phyloP scores from a whole-genome alignment of 2,888 invertebrate genomes.

The Diarsia mendica region DNA sequence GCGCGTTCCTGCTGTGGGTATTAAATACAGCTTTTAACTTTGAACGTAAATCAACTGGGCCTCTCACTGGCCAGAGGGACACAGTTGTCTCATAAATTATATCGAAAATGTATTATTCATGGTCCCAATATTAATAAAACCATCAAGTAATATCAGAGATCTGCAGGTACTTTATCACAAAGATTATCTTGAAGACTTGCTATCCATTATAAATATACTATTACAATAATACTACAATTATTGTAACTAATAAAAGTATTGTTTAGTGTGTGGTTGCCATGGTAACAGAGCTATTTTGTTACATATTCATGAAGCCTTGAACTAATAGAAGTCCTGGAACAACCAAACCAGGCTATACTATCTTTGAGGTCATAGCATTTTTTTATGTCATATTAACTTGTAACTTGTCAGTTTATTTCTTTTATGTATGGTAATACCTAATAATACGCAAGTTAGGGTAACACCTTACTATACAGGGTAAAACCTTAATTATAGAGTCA shows the following conservation, averaged over 20 bases:
- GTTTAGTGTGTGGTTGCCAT: constrained; percentile 42
- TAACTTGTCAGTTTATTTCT: background rate
- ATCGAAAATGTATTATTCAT: constrained; percentile 30
- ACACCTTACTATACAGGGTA: background rate
- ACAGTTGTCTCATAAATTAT: constrained; percentile 36
- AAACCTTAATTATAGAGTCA: background rate
- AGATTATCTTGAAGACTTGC: background rate
- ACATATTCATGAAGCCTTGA: constrained; percentile 39
- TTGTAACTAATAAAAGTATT: constrained; percentile 12
- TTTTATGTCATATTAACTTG: background rate
- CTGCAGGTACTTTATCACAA: background rate
- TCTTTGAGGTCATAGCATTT: background rate
- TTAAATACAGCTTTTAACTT: constrained; percentile 34
- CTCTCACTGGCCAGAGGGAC: constrained; percentile 22
- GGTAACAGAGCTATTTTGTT: constrained; percentile 26
- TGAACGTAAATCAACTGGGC: constrained; percentile 28
- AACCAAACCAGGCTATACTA: background rate
- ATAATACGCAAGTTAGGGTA: background rate
- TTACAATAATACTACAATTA: background rate
- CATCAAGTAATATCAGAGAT: constrained; percentile 3
- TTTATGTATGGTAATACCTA: background rate
- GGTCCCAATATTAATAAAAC: constrained; percentile 11
- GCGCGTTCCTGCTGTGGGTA: background rate
- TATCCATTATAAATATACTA: constrained; percentile 3
- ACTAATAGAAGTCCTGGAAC: constrained; percentile 8